These are phyloP conservation scores for Hirtodrosophila trivittata DNA, from an alignment of 2,888 invertebrate species.

Conservation along the genomic window DNA sequence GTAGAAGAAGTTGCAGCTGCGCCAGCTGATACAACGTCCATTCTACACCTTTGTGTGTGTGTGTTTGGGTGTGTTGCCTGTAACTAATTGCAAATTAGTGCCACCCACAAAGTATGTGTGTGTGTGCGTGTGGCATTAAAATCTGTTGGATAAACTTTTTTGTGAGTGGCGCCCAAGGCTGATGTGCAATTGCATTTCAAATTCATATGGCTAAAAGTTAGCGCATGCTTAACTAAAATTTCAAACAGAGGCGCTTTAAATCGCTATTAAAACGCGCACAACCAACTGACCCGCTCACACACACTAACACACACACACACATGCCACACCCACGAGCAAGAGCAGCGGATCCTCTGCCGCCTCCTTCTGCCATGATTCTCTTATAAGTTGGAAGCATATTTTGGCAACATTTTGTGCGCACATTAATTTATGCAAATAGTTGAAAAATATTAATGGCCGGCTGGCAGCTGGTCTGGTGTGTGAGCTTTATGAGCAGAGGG, in stretches of 20 bases:
- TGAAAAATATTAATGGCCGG: slow-evolving; percentile 74
- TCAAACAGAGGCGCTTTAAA: slow-evolving; percentile 61
- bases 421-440: slow-evolving; percentile 79
- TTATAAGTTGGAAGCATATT: slow-evolving; percentile 48
- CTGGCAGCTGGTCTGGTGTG: slow-evolving; percentile 53
- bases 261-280: slow-evolving; percentile 61
- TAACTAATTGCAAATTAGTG: slow-evolving; percentile 55
- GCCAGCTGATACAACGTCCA: slow-evolving; percentile 37
- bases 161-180: slow-evolving; percentile 43
- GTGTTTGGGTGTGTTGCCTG: slow-evolving; percentile 26
- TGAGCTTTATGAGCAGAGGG: slow-evolving; percentile 14
- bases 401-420: slow-evolving; percentile 71
- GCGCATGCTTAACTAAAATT: slow-evolving; percentile 52
- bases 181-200: slow-evolving; percentile 63
- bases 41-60: slow-evolving; percentile 29
- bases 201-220: slow-evolving; percentile 60
- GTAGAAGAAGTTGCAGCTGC: slow-evolving; percentile 4
- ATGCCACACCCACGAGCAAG: slow-evolving; percentile 21
- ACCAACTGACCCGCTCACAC: slow-evolving; percentile 31
- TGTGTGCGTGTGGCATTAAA: slow-evolving; percentile 38
- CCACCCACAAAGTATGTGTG: slow-evolving; percentile 26
- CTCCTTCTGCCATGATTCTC: too few species aligned
- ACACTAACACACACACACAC: slow-evolving; percentile 41
- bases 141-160: slow-evolving; percentile 49
- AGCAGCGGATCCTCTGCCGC: background rate